Percentiles rank a stretch among this genome's conserved stretches.
Conservation (phyloP, 1,140 invertebrate species). For the Philopotamus ludificatus region DNA sequence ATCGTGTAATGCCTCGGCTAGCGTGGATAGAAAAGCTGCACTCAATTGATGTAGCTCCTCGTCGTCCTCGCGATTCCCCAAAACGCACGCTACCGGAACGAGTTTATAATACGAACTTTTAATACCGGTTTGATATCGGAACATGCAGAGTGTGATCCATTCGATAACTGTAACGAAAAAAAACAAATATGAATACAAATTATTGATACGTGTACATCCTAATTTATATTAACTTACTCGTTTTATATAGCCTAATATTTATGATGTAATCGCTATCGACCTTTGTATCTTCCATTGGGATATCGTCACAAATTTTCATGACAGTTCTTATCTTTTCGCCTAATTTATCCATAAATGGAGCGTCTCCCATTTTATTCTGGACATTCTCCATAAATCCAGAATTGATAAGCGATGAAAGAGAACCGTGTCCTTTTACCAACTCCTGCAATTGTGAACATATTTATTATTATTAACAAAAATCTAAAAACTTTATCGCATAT, state of each 20-base stretch:
- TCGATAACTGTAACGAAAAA: conserved; percentile 56
- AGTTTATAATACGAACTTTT: conserved; percentile 62
- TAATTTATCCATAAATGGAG: conserved; percentile 12
- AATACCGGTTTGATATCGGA: conserved; percentile 53
- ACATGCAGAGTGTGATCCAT: conserved; percentile 56
- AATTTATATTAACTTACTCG: conserved; percentile 42
- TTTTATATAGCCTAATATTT: conserved; percentile 52
- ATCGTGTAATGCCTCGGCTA: conserved; percentile 60
- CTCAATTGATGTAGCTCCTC: conserved; percentile 76
- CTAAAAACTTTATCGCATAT: too few species aligned
- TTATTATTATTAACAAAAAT: too few species aligned
- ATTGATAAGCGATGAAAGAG: too few species aligned
- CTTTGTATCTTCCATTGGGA: conserved; percentile 1
- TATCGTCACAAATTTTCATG: conserved; percentile 17
- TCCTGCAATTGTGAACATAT: too few species aligned
- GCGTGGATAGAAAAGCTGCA: conserved; percentile 61
- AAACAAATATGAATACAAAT: neutral
- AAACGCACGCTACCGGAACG: conserved; percentile 67
- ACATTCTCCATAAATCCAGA: conserved; percentile 6
- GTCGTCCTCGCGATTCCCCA: conserved; percentile 77
- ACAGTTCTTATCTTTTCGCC: conserved; percentile 6
- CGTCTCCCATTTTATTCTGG: conserved; percentile 9
- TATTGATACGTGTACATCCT: neutral
- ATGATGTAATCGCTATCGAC: conserved; percentile 34
- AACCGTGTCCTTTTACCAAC: too few species aligned